phyloP scores from a whole-genome alignment of 2,888 invertebrate genomes.

The Himalopsyche kuldschensis region DNA sequence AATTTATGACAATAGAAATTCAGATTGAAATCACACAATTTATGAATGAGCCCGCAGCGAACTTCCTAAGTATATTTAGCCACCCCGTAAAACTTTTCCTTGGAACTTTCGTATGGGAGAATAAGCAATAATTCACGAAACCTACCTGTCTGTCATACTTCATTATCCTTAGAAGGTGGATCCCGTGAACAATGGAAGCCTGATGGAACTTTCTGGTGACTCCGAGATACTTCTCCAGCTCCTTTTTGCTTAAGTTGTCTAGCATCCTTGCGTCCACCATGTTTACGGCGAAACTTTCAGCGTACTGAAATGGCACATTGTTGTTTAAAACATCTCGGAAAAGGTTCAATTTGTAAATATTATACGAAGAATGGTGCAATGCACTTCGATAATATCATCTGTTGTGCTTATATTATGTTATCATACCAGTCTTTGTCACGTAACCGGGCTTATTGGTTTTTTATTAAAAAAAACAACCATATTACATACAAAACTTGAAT shows the following conservation, averaged over 20 bases:
- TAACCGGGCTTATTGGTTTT: too few species aligned
- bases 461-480: too few species aligned
- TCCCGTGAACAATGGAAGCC: slow-evolving; percentile 90
- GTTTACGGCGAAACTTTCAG: slow-evolving; percentile 83
- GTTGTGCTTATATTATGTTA: too few species aligned
- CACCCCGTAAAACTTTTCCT: too few species aligned
- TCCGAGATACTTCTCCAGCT: slow-evolving; percentile 89
- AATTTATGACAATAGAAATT: too few species aligned
- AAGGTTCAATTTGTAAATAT: neutral
- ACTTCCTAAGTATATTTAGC: too few species aligned
- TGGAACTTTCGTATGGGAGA: neutral
- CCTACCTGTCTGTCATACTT: slow-evolving; percentile 87
- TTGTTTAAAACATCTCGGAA: neutral
- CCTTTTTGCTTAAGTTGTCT: slow-evolving; percentile 90
- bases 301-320: slow-evolving; percentile 64
- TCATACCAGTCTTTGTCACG: too few species aligned
- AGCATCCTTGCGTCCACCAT: slow-evolving; percentile 92
- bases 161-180: slow-evolving; percentile 87
- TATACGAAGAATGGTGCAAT: neutral
- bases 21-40: too few species aligned
- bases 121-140: slow-evolving; percentile 61
- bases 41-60: too few species aligned
- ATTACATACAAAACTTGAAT: too few species aligned
- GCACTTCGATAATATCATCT: too few species aligned
- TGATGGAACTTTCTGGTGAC: slow-evolving; percentile 94